A percentile compares a stretch with the other conserved stretches of the same genome.
phyloP scores from a whole-genome alignment of 2,888 invertebrate genomes.

The Nezara viridula region DNA sequence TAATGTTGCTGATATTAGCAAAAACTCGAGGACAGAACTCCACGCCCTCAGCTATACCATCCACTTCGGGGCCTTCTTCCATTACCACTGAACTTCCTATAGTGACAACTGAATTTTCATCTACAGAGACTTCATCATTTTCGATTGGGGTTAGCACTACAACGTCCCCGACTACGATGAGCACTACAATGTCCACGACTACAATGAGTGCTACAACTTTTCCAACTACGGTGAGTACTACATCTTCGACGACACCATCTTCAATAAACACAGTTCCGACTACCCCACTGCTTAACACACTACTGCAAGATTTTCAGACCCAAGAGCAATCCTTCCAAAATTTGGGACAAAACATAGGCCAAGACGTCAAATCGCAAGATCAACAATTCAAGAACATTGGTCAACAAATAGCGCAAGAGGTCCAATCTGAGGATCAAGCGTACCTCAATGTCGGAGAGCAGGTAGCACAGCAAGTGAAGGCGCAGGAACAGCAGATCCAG shows the following conservation, averaged over 20 bases:
- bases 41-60: background rate
- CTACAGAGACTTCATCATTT: background rate
- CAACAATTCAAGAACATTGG: background rate
- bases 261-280: background rate
- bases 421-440: background rate
- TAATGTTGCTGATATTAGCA: background rate
- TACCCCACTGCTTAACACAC: background rate
- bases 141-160: background rate
- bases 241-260: background rate
- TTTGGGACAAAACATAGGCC: background rate
- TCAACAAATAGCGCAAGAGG: background rate
- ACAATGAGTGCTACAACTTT: background rate
- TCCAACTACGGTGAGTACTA: background rate
- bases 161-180: background rate
- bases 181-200: background rate
- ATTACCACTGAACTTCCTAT: background rate
- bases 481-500: background rate
- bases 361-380: background rate
- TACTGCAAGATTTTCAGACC: background rate
- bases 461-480: background rate
- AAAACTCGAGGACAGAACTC: background rate
- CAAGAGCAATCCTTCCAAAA: background rate
- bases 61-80: background rate
- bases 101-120: background rate
- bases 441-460: background rate